phyloP scores from a whole-genome alignment of 2,888 invertebrate species.

The Lottia gigantea region DNA sequence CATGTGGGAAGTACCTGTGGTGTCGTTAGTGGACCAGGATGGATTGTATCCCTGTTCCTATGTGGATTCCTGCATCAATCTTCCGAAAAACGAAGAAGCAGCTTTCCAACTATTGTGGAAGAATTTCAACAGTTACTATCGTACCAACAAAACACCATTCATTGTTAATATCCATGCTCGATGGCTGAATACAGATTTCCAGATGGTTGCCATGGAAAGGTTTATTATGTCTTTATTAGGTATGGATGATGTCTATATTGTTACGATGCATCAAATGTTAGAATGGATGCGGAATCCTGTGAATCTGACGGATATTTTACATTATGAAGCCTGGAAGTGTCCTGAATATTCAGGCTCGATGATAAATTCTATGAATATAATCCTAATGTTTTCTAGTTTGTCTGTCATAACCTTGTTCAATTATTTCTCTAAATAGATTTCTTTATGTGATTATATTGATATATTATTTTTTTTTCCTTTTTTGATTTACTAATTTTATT shows the following conservation, averaged over 20 bases:
- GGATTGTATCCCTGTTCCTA: slow-evolving; percentile 21
- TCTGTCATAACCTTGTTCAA: too few species aligned
- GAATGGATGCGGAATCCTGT: slow-evolving; percentile 22
- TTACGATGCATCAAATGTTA: slow-evolving; percentile 24
- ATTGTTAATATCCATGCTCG: slow-evolving; percentile 84
- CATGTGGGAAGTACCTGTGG: slow-evolving; percentile 26
- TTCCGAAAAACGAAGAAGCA: slow-evolving; percentile 23
- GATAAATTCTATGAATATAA: too few species aligned
- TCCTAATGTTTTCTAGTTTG: too few species aligned
- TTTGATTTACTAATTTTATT: too few species aligned
- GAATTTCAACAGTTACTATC: slow-evolving; percentile 80
- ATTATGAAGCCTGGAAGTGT: slow-evolving; percentile 22
- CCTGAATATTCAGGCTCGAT: not conserved
- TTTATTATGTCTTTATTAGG: slow-evolving; percentile 21
- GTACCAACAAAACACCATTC: slow-evolving; percentile 77
- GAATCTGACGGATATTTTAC: slow-evolving; percentile 13
- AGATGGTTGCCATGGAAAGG: slow-evolving; percentile 28
- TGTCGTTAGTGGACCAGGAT: slow-evolving; percentile 20
- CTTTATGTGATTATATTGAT: too few species aligned
- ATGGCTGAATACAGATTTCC: slow-evolving; percentile 74
- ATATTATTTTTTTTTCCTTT: too few species aligned
- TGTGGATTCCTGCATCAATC: slow-evolving; percentile 23
- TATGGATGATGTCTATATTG: slow-evolving; percentile 26
- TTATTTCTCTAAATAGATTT: too few species aligned
- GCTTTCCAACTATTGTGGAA: slow-evolving; percentile 72